Base-by-base conservation (phyloP, 2,113 vertebrate genomes). In the Nematolebias whitei region DNA sequence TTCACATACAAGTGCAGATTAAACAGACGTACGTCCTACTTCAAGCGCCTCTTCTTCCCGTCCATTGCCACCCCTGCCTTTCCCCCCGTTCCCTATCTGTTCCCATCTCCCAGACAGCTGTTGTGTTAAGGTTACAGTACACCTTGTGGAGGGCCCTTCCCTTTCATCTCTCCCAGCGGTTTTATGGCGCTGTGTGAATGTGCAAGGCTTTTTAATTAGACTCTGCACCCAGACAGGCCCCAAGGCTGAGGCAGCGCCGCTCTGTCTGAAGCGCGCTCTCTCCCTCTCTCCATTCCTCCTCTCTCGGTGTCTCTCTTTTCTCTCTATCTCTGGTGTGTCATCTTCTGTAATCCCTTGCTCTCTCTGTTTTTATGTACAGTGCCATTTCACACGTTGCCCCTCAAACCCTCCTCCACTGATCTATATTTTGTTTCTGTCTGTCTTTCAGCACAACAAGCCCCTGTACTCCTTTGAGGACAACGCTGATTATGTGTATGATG, bases 401-500 rank as follows among this genome's bases (percentile, higher is more conserved):
- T 56, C 70, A 48, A 6, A 23, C 69, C 47, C 58, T 4, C 55
- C 20, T 20, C 9, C 29, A 66, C 5, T 51, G 51, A 71, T 53
- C 15, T 32, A 14, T 43, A 82, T 70, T 88, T 2, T 87, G 85
- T 89, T 82, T 81, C 82, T 84, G 67, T 89, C 86, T 86, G 70
- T 90, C 86, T 90, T 84, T 60, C 94, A 98, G 97, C 95, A 98
- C 93, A 98, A 98, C 94, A 98, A 95, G 93, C 95, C 96, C 83
- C 95, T 99, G 80, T 98, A 96, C 93, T 98, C 96, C 74, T 99
- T 99, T 92, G 97, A 99, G 94, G 97, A 98, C 93, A 99, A 98
- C 68, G 95, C 96, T 1, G 97, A 98, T 94, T 98, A 98, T 71
- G 96, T 99, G 82, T 98, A 97, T 85, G 96, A 98, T 57, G 96